Evolutionary conservation across 1,140 invertebrate genomes (phyloP), one percentile per base, ranked within the genome.

Genomic region (Harlomillsia oculata): DNA sequence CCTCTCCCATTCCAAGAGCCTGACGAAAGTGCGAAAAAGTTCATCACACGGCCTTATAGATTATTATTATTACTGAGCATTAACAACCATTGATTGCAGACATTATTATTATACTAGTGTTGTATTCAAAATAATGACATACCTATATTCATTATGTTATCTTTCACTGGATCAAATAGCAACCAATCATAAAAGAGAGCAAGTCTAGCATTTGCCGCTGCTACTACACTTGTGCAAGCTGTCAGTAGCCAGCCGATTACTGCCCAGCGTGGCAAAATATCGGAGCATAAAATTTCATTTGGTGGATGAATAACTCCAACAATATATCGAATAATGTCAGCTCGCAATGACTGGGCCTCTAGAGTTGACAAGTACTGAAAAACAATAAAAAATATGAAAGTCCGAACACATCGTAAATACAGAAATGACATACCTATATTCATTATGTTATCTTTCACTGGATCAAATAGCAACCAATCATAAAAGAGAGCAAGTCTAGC

Each of bases 61-160:
- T n/a, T n/a, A n/a, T n/a, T n/a, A n/a, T n/a, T n/a, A n/a, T n/a
- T n/a, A n/a, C n/a, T n/a, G n/a, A n/a, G n/a, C n/a, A n/a, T n/a
- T n/a, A n/a, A n/a, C n/a, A n/a, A n/a, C n/a, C n/a, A n/a, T n/a
- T n/a, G n/a, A n/a, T n/a, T n/a, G n/a, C n/a, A n/a, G n/a, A n/a
- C n/a, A n/a, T n/a, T n/a, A n/a, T n/a, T n/a, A n/a, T n/a, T n/a
- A n/a, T n/a, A n/a, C n/a, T n/a, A n/a, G n/a, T n/a, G n/a, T n/a
- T n/a, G n/a, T n/a, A n/a, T n/a, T n/a, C n/a, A 29, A 32, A 60
- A 36, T 63, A 43, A 40, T 46, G n/a, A n/a, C n/a, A 71, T 70
- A 80, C 78, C 79, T 67, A 97, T 95, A 71, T 97, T 96, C 94
- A 97, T 98, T 59, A 98, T 98, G 70, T 94, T 97, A 72, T 97